These are phyloP conservation scores for Tolmerus cingulatus DNA, from an alignment of 2,888 invertebrate genomes.

Conservation along the genomic window DNA sequence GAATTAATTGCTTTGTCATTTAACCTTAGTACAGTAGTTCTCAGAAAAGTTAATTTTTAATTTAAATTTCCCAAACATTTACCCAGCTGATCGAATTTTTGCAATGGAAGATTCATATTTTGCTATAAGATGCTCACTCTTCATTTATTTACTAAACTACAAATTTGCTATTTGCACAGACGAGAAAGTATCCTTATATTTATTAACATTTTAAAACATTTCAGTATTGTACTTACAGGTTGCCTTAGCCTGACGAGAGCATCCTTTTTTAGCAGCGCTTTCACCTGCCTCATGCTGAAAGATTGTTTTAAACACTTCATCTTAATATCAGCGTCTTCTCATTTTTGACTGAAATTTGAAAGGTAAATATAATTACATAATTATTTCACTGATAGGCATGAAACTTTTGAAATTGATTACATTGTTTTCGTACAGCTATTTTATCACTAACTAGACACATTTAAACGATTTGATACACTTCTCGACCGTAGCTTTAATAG, in stretches of 20 bases:
- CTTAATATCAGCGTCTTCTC: not conserved
- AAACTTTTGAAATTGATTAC: not conserved
- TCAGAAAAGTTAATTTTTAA: too few species aligned
- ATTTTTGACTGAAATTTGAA: not conserved
- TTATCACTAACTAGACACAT: not conserved
- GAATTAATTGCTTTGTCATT: too few species aligned
- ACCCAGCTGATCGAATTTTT: too few species aligned
- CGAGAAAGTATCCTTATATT: too few species aligned
- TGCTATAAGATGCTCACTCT: too few species aligned
- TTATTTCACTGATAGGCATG: not conserved
- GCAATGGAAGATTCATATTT: too few species aligned
- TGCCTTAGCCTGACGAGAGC: conserved; percentile 60
- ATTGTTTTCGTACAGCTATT: too few species aligned
- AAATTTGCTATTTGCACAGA: too few species aligned
- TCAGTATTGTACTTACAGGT: conserved; percentile 54
- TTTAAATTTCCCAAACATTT: too few species aligned
- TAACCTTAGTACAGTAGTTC: too few species aligned
- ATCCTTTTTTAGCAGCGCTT: conserved; percentile 61
- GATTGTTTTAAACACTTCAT: not conserved
- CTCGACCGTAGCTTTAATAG: not conserved
- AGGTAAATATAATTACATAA: not conserved
- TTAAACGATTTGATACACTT: not conserved
- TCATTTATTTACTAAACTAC: too few species aligned
- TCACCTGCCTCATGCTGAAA: conserved; percentile 55
- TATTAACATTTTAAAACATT: not conserved